Evolutionary conservation across 2,888 invertebrate species (phyloP).

Genomic region (Xestia c-nigrum): DNA sequence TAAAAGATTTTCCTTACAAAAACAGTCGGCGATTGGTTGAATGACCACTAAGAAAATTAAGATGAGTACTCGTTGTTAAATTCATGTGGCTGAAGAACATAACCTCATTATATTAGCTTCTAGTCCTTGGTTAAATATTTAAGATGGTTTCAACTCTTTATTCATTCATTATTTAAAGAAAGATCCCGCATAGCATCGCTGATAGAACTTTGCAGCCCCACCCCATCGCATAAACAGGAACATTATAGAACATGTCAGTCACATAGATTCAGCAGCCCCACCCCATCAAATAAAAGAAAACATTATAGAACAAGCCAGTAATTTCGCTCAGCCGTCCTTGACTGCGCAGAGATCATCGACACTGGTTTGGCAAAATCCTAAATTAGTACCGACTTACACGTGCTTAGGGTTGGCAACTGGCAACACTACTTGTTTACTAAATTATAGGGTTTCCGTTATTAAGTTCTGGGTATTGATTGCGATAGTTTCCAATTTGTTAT

Average conservation of each 20-base stretch:
- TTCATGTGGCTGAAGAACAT: neutral
- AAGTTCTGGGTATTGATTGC: conserved; percentile 18
- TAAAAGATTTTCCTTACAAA: neutral
- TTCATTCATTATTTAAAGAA: neutral
- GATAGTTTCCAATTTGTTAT: conserved; percentile 26
- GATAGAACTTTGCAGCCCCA: neutral
- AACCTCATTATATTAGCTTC: neutral
- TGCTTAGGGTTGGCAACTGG: conserved; percentile 46
- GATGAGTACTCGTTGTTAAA: neutral
- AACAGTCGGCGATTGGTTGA: neutral
- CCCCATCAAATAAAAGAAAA: conserved; percentile 7
- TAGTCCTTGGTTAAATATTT: neutral
- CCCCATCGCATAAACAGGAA: conserved; percentile 8
- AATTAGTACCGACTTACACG: conserved; percentile 68
- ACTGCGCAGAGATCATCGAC: conserved; percentile 71
- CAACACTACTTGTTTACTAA: conserved; percentile 45
- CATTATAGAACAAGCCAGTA: conserved; percentile 19
- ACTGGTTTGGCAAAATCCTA: conserved; percentile 67
- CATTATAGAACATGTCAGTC: conserved; percentile 14
- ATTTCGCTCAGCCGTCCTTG: conserved; percentile 70
- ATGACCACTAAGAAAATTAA: neutral
- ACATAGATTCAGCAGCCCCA: neutral
- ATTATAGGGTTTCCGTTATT: conserved; percentile 40
- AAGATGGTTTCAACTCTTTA: neutral
- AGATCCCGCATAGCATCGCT: conserved; percentile 2